These are phyloP conservation scores for Datnioides undecimradiatus DNA, from an alignment of 2,113 vertebrate genomes.

Conservation along the genomic window DNA sequence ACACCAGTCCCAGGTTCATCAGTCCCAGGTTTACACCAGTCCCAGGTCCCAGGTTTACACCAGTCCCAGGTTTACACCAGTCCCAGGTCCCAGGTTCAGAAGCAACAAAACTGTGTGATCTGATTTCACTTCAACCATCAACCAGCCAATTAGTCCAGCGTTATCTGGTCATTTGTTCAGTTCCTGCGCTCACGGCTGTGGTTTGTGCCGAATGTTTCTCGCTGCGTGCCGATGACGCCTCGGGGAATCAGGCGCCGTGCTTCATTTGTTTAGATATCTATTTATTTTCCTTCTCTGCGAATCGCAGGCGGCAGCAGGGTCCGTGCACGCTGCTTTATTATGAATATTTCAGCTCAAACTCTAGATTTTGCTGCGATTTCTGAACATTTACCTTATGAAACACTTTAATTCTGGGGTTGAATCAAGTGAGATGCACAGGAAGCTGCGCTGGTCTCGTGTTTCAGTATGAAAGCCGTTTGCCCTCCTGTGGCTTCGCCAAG, in stretches of 20 bases:
- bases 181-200: slow-evolving; percentile 3
- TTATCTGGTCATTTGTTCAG: neutral
- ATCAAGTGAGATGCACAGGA: neutral
- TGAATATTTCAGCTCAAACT: neutral
- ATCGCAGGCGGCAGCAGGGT: neutral
- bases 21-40: no score
- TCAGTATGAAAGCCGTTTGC: neutral
- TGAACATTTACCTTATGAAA: neutral
- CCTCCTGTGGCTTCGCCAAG: neutral
- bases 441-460: no score
- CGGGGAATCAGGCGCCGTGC: neutral
- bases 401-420: neutral
- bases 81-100: no score
- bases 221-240: slow-evolving; percentile 17
- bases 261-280: no score
- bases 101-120: no score
- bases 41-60: no score
- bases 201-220: slow-evolving; percentile 34
- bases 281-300: neutral
- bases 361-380: neutral
- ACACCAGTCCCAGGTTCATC: no score
- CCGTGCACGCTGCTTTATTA: no score
- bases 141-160: no score
- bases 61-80: no score
- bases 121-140: no score